Evolutionary conservation across 2,797 vertebrate species (phyloP).

Genomic region (Coregonus ussuriensis): DNA sequence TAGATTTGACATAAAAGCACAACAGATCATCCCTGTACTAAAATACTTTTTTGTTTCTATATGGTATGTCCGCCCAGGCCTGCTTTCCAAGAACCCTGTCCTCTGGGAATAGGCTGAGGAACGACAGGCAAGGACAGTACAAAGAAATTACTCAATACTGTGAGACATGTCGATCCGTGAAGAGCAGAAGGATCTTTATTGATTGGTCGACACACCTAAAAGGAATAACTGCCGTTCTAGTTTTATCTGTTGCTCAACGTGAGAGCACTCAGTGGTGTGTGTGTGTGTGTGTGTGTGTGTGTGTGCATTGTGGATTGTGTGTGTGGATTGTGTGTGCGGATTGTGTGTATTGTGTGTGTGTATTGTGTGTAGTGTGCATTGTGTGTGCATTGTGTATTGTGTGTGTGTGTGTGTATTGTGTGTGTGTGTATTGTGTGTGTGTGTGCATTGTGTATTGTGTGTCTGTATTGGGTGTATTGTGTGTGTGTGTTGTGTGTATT

Average conservation of each 20-base stretch:
- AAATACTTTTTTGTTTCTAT: not conserved
- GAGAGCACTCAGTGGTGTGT: conserved; percentile 14
- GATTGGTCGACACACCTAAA: conserved; percentile 48
- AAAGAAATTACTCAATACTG: conserved; percentile 22
- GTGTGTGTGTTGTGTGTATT: too few relatives aligned
- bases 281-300: not conserved
- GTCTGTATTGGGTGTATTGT: too few relatives aligned
- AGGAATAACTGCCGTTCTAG: conserved; percentile 45
- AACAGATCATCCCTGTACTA: not conserved
- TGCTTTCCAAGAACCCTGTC: not conserved
- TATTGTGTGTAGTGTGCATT: too few relatives aligned
- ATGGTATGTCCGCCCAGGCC: not conserved
- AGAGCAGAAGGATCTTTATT: conserved; percentile 51
- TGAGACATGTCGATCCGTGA: conserved; percentile 53
- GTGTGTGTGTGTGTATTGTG: not conserved
- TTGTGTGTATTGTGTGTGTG: not conserved
- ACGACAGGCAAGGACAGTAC: conserved; percentile 10
- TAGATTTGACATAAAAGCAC: too few relatives aligned
- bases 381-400: not conserved
- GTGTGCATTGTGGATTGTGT: not conserved
- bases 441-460: too few relatives aligned
- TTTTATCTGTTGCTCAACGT: conserved; percentile 51
- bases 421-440: not conserved
- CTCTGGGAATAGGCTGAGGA: not conserved
- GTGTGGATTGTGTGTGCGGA: not conserved